Conservation (phyloP, 2,113 vertebrate genomes). For the Hepsetus odoe region DNA sequence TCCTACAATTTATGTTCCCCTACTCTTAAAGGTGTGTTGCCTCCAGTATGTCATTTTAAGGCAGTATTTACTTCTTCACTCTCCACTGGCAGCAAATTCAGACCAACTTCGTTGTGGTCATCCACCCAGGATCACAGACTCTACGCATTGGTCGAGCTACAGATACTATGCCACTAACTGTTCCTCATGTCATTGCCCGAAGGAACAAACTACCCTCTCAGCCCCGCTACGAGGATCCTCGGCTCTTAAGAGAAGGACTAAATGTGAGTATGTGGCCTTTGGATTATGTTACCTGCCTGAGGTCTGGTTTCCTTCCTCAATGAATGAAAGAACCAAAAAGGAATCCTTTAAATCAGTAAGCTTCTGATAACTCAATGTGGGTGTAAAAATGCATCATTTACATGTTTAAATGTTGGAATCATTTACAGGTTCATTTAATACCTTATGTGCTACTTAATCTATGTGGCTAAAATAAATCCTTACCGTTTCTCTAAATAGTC, state of each 20-base stretch:
- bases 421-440: too few species aligned
- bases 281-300: background rate
- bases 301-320: too few species aligned
- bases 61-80: background rate
- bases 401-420: too few species aligned
- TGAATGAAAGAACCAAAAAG: too few species aligned
- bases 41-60: background rate
- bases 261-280: slow-evolving; percentile 76
- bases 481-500: too few species aligned
- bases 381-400: too few species aligned
- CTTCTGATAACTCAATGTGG: too few species aligned
- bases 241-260: slow-evolving; percentile 89
- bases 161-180: slow-evolving; percentile 84
- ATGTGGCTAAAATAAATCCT: too few species aligned
- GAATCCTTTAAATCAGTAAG: too few species aligned
- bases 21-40: background rate
- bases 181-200: slow-evolving; percentile 91
- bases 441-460: too few species aligned
- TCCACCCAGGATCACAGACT: slow-evolving; percentile 89
- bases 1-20: background rate
- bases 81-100: slow-evolving; percentile 88
- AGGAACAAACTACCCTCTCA: slow-evolving; percentile 89
- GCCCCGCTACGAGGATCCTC: slow-evolving; percentile 81
- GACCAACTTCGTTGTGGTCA: slow-evolving; percentile 92
- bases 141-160: slow-evolving; percentile 91